Evolutionary conservation across 2,113 vertebrate genomes (phyloP).

Genomic region (cat (Felis catus)): F.catus_Fca126_mat1.0 CM031423.1:37543001-37543500

Average conservation of each 20-base stretch:
- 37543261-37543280: neutral
- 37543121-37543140: neutral
- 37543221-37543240: too few relatives aligned
- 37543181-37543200: neutral
- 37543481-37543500: neutral
- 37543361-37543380: neutral
- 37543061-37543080: neutral
- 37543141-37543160: neutral
- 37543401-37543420: neutral
- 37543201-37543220: fast-evolving
- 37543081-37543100: neutral
- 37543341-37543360: neutral
- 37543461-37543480: neutral
- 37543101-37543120: neutral
- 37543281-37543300: neutral
- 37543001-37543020: neutral
- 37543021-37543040: neutral
- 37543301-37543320: neutral
- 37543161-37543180: neutral
- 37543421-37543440: neutral
- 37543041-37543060: neutral
- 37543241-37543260: neutral
- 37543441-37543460: neutral
- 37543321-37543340: neutral
- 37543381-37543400: neutral